Evolutionary conservation across 2,797 vertebrate species (phyloP), one percentile per base, ranked within the genome.

Genomic region (Silurus aristotelis): DNA sequence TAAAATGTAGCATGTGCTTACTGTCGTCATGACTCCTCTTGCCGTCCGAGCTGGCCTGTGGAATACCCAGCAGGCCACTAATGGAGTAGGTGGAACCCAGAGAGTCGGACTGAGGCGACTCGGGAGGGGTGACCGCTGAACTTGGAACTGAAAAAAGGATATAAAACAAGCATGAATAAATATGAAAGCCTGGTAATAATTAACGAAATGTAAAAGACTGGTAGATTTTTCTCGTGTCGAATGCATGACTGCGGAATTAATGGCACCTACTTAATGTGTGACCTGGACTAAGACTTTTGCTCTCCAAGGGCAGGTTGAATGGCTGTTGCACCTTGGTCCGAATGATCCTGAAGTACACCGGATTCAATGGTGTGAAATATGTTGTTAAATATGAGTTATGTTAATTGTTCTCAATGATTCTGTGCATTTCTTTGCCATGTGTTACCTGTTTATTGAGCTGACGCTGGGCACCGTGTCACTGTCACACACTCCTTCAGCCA

Each of bases 11-110:
- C 43, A 5, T 81, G 52, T 7, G 92, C 97, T 96, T 93, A 98
- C 97, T 96, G 94, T 97, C 97, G 12, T 97, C 95, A n/a, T 96
- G 95, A 89, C 95, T 97, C 90, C 97, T 96, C 94, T 98, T 98
- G 91, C 94, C 94, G 60, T 97, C 96, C 0, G 88, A 60, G 58
- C 91, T 92, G 46, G 95, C 92, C 85, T 95, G 96, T 14, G 95
- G 94, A 31, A 97, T 97, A 1, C 97, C 97, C 91, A 98, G 93
- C 87, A 98, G 91, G 52, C 97, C 97, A 0, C 94, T 98, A 92
- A 98, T 98, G 91, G 97, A 97, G 92, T 98, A 98, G 86, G 97
- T 97, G 87, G 96, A 97, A 83, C 97, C 97, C 89, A 97, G 89
- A 38, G 97, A 97, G 90, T 97, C 96, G 0, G 97, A 96, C 86